Conservation (phyloP, 2,113 vertebrate species). For the Phalacrocorax aristotelis region DNA sequence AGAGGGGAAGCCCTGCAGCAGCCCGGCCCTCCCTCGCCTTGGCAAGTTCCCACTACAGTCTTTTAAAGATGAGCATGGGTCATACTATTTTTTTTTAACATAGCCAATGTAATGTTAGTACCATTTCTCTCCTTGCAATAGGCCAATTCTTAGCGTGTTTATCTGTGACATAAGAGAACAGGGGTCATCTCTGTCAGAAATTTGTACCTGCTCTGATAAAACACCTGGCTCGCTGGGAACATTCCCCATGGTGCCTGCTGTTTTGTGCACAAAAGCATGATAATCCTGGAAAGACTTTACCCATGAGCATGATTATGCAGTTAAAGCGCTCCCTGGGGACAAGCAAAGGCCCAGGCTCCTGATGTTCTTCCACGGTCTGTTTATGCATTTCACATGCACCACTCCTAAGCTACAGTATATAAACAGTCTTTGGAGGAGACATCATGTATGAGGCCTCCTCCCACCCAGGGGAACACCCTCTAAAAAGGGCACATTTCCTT, state of each 20-base stretch:
- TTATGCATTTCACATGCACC: background rate
- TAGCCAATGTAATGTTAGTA: background rate
- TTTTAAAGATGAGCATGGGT: background rate
- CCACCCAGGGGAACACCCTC: background rate
- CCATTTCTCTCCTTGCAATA: background rate
- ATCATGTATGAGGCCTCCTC: background rate
- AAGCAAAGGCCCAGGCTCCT: background rate
- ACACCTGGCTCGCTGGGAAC: background rate
- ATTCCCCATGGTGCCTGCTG: background rate
- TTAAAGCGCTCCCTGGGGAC: background rate
- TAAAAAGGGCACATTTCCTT: background rate
- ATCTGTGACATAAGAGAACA: accelerated
- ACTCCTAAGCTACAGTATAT: background rate
- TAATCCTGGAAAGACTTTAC: background rate
- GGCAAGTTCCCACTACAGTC: accelerated
- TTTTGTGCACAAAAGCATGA: background rate
- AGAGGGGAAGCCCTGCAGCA: background rate
- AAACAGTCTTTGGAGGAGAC: background rate
- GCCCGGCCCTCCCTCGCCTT: accelerated
- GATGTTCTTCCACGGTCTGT: accelerated
- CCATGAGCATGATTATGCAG: background rate
- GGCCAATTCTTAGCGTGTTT: background rate
- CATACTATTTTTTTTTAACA: background rate
- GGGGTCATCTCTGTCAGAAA: background rate
- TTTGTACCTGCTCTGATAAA: background rate